Evolutionary conservation across 2,797 vertebrate genomes (phyloP).

Genomic region (Pseudomugil tenellus): DNA sequence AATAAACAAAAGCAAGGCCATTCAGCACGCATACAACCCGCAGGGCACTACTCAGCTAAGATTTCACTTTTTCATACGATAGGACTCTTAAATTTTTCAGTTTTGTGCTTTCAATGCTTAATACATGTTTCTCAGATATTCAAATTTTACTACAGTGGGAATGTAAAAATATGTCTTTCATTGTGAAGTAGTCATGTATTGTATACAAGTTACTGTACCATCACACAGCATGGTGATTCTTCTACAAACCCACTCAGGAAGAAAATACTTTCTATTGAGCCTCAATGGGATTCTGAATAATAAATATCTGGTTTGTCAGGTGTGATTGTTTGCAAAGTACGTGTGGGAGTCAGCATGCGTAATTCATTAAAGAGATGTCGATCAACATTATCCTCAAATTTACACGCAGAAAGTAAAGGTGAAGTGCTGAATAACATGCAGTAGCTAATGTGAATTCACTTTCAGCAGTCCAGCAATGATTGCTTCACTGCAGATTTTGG

Average conservation of each 20-base stretch:
- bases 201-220: background rate
- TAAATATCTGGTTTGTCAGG: slow-evolving; percentile 32
- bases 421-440: slow-evolving; percentile 11
- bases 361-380: slow-evolving; percentile 26
- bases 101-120: slow-evolving; percentile 5
- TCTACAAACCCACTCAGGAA: background rate
- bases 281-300: slow-evolving; percentile 22
- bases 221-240: slow-evolving; percentile 6
- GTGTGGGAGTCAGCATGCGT: slow-evolving; percentile 18
- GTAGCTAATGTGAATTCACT: slow-evolving; percentile 24
- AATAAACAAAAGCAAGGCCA: too few species aligned
- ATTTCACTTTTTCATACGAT: background rate
- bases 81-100: slow-evolving; percentile 1
- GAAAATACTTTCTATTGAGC: slow-evolving; percentile 8
- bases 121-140: background rate
- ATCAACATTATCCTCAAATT: slow-evolving; percentile 36
- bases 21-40: background rate
- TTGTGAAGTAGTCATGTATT: slow-evolving; percentile 5
- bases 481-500: slow-evolving; percentile 29
- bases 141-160: background rate
- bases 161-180: background rate
- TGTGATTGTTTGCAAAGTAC: slow-evolving; percentile 34
- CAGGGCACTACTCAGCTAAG: background rate
- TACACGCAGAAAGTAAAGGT: slow-evolving; percentile 27
- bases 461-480: slow-evolving; percentile 13